Evolutionary conservation across 2,113 vertebrate species (phyloP).

Genomic region (Leiothrix lutea): DNA sequence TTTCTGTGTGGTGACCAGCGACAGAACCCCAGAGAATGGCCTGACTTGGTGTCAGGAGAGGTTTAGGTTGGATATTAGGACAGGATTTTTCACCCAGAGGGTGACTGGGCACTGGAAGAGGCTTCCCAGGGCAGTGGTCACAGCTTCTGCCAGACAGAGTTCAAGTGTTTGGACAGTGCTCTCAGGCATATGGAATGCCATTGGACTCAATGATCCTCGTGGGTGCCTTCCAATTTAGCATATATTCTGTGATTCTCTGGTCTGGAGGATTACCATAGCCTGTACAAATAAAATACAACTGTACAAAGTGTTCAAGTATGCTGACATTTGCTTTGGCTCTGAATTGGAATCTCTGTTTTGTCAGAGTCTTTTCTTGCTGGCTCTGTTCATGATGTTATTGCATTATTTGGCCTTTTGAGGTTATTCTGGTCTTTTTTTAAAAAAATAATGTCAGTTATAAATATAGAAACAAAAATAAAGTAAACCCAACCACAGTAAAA

Average conservation of each 20-base stretch:
- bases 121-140: neutral
- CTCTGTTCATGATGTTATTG: neutral
- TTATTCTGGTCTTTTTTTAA: neutral
- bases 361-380: neutral
- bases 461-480: neutral
- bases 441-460: neutral
- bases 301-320: neutral
- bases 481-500: neutral
- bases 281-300: neutral
- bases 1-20: neutral
- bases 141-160: no score
- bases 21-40: neutral
- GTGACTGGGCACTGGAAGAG: neutral
- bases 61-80: neutral
- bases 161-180: neutral
- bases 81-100: neutral
- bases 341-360: neutral
- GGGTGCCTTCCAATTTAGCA: neutral
- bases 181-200: neutral
- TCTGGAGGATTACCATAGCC: neutral
- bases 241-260: neutral
- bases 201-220: neutral
- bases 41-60: neutral
- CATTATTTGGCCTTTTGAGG: neutral
- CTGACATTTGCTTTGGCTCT: neutral